Evolutionary conservation across 2,797 vertebrate genomes (phyloP).

Genomic region (Calcarius lapponicus): DNA sequence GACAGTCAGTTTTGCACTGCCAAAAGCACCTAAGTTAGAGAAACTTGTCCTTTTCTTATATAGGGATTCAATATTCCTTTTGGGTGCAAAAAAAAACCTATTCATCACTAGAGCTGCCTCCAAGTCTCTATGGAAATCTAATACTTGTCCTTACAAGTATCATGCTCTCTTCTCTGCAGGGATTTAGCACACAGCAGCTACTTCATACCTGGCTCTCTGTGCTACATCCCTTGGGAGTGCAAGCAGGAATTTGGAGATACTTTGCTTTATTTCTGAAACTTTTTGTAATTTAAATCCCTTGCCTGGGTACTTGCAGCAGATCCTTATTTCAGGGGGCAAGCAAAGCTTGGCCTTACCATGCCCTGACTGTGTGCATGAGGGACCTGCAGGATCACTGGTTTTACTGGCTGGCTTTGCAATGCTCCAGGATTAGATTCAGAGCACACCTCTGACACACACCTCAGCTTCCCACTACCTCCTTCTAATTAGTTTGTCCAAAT

Average conservation of each 20-base stretch:
- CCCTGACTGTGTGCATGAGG: neutral
- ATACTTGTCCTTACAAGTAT: neutral
- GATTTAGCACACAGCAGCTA: neutral
- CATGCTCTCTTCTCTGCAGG: neutral
- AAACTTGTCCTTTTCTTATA: neutral
- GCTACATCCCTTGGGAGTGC: fast-evolving
- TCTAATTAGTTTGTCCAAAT: neutral
- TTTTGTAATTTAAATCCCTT: neutral
- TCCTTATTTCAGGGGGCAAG: neutral
- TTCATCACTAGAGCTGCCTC: too few relatives aligned
- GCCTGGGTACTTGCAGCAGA: neutral
- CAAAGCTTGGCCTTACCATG: neutral
- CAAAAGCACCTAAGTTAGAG: neutral
- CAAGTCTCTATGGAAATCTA: neutral
- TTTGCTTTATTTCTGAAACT: neutral
- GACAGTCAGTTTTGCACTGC: neutral
- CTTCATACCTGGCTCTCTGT: fast-evolving
- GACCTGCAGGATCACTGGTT: neutral
- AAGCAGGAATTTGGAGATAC: neutral
- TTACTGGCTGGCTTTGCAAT: neutral
- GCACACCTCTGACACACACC: neutral
- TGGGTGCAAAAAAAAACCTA: neutral
- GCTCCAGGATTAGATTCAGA: neutral
- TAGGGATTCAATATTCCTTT: neutral
- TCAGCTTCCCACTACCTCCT: neutral